phyloP scores from a whole-genome alignment of 2,797 vertebrate genomes.

The Eulemur coronatus region DNA sequence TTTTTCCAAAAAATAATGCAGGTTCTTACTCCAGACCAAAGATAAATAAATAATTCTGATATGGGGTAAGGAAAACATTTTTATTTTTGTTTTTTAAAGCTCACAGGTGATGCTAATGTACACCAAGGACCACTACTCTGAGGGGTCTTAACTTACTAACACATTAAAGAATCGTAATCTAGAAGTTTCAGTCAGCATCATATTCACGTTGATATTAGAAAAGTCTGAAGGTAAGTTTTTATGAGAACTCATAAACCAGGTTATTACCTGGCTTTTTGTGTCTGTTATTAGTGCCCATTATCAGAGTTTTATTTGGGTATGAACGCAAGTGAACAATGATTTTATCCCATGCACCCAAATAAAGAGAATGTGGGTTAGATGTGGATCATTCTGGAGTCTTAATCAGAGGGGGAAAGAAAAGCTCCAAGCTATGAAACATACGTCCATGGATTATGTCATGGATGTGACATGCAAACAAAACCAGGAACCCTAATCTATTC shows the following conservation, averaged over 20 bases:
- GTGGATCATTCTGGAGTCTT: background rate
- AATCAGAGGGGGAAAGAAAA: background rate
- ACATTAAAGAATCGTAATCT: background rate
- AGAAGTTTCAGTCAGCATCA: background rate
- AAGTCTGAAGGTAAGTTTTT: background rate
- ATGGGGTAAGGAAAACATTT: background rate
- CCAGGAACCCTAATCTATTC: background rate
- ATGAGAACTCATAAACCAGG: background rate
- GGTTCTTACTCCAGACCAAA: background rate
- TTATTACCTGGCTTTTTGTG: background rate
- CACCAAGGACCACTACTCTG: background rate
- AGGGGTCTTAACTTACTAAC: background rate
- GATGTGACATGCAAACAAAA: background rate
- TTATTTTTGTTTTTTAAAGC: background rate
- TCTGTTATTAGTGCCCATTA: background rate
- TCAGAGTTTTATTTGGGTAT: background rate
- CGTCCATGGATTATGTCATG: background rate
- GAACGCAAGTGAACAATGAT: background rate
- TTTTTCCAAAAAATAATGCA: background rate
- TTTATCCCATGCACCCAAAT: background rate
- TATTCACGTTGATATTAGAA: background rate
- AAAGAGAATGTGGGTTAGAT: background rate
- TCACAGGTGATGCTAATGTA: background rate
- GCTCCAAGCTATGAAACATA: background rate
- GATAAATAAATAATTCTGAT: background rate